Evolutionary conservation across 2,888 invertebrate species (phyloP).

Genomic region (Gastracanthus pulcherrimus): DNA sequence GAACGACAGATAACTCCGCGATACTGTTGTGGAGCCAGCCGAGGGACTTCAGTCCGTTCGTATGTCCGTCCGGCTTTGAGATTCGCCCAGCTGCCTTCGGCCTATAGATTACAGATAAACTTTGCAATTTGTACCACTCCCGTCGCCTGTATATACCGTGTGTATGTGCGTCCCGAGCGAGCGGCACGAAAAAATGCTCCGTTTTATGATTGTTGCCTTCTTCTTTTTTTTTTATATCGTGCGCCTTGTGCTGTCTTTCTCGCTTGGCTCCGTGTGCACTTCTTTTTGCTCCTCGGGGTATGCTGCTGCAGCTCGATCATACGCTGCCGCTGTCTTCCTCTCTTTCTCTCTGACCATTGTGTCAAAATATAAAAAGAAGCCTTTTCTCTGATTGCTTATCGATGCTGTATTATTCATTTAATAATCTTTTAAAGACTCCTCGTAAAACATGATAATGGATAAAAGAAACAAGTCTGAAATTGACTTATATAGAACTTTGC

Average conservation of each 20-base stretch:
- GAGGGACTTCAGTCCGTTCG: background rate
- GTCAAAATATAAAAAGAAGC: conserved; percentile 19
- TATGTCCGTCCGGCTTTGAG: conserved; percentile 23
- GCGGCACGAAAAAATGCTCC: conserved; percentile 54
- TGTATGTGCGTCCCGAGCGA: background rate
- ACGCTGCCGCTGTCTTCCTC: no score
- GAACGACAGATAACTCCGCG: conserved; percentile 51
- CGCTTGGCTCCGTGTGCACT: background rate
- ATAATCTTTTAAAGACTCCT: background rate
- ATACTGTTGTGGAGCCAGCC: background rate
- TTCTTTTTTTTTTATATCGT: background rate
- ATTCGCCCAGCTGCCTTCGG: conserved; percentile 21
- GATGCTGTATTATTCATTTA: conserved; percentile 1
- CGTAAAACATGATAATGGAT: background rate
- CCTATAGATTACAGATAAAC: conserved; percentile 53
- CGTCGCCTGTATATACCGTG: conserved; percentile 6
- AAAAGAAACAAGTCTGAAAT: background rate
- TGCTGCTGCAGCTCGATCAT: conserved; percentile 19
- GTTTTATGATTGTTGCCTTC: conserved; percentile 38
- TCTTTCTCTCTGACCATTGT: conserved; percentile 34
- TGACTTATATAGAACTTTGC: no score
- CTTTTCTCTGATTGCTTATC: conserved; percentile 42
- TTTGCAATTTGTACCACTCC: conserved; percentile 54
- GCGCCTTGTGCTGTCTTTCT: background rate
- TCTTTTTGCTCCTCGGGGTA: conserved; percentile 12